Evolutionary conservation across 2,113 vertebrate genomes (phyloP).

Genomic region (Eupsittula cactorum): DNA sequence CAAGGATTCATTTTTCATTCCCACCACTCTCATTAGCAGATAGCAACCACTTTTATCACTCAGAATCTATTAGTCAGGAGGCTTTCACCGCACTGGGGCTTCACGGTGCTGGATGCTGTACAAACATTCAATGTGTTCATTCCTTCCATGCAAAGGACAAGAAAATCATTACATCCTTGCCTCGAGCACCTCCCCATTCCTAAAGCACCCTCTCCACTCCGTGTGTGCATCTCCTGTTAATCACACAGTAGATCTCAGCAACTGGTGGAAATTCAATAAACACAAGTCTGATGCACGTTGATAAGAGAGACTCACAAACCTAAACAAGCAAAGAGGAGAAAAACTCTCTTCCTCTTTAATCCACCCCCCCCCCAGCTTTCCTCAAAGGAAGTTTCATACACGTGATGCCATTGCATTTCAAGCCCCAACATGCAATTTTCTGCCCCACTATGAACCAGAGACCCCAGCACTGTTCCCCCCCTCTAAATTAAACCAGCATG

Average conservation of each 20-base stretch:
- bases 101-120: neutral
- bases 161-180: slow-evolving; percentile 27
- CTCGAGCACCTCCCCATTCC: slow-evolving; percentile 16
- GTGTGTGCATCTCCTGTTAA: neutral
- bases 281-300: neutral
- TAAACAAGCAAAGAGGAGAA: neutral
- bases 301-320: slow-evolving; percentile 12
- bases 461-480: neutral
- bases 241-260: neutral
- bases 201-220: slow-evolving; percentile 22
- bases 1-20: slow-evolving; percentile 32
- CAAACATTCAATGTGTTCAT: neutral
- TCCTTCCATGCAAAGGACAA: neutral
- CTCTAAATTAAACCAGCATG: neutral
- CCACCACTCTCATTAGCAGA: neutral
- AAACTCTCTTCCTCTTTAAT: neutral
- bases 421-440: neutral
- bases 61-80: neutral
- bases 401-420: neutral
- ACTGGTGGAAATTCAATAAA: slow-evolving; percentile 16
- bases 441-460: neutral
- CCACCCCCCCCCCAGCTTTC: neutral
- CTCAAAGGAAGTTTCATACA: neutral
- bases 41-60: slow-evolving; percentile 22
- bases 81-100: neutral